phyloP scores from a whole-genome alignment of 2,888 invertebrate genomes.

The Morpho achilles region DNA sequence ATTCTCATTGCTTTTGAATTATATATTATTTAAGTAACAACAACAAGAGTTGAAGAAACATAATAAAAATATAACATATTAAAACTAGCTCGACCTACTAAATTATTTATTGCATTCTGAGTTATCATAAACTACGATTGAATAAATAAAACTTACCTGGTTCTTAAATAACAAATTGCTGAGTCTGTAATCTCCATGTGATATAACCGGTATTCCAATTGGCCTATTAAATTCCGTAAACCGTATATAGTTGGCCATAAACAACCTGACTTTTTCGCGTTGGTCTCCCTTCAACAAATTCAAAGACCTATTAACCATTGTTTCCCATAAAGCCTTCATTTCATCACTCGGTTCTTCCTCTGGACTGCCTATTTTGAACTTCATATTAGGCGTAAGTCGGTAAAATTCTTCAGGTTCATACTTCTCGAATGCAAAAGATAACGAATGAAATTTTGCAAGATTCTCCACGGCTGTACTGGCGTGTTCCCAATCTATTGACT shows the following conservation, averaged over 20 bases:
- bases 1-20: no score
- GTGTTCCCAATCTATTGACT: slow-evolving; percentile 52
- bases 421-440: slow-evolving; percentile 44
- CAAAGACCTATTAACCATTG: slow-evolving; percentile 28
- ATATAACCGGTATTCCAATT: slow-evolving; percentile 35
- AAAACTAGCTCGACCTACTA: no score
- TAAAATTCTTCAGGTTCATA: slow-evolving; percentile 46
- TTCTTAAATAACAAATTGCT: slow-evolving; percentile 40
- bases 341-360: slow-evolving; percentile 15
- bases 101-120: no score
- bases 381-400: slow-evolving; percentile 28
- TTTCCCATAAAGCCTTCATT: slow-evolving; percentile 22
- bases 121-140: no score
- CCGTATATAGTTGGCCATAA: slow-evolving; percentile 21
- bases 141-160: slow-evolving; percentile 23
- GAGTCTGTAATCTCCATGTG: slow-evolving; percentile 49
- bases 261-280: slow-evolving; percentile 32
- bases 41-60: no score
- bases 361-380: slow-evolving; percentile 23
- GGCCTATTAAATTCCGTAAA: slow-evolving; percentile 29
- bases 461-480: slow-evolving; percentile 41
- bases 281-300: slow-evolving; percentile 35
- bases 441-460: slow-evolving; percentile 61
- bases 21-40: no score
- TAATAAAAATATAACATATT: no score